These are phyloP conservation scores for Apotomis betuletana DNA, from an alignment of 2,888 invertebrate genomes.

Conservation along the genomic window DNA sequence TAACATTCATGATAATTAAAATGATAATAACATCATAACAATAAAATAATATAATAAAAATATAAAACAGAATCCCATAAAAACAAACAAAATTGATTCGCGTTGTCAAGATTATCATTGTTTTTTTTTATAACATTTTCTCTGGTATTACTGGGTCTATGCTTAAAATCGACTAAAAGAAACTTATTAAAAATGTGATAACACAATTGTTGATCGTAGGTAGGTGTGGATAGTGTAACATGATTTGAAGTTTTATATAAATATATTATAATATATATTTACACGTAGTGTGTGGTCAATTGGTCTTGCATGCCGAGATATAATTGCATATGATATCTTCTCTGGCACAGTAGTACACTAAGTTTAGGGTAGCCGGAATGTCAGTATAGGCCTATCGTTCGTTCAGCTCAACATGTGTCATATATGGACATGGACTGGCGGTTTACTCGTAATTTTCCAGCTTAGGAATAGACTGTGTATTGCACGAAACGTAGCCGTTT, in stretches of 20 bases:
- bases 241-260: slow-evolving; percentile 13
- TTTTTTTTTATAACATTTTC: background rate
- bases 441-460: too few species aligned
- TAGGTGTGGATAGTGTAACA: slow-evolving; percentile 22
- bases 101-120: slow-evolving; percentile 8
- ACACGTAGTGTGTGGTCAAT: slow-evolving; percentile 17
- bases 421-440: background rate
- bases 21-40: slow-evolving; percentile 6
- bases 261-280: slow-evolving; percentile 13
- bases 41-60: slow-evolving; percentile 2
- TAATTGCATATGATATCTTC: background rate
- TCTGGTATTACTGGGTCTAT: background rate
- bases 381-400: background rate
- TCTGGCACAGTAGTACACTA: slow-evolving; percentile 5
- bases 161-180: slow-evolving; percentile 14
- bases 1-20: slow-evolving; percentile 24
- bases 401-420: background rate
- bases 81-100: slow-evolving; percentile 11
- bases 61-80: background rate
- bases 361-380: background rate
- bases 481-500: too few species aligned
- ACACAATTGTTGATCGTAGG: slow-evolving; percentile 26
- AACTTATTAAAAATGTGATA: slow-evolving; percentile 31
- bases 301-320: background rate
- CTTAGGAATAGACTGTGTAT: too few species aligned